Evolutionary conservation across 2,797 vertebrate genomes (phyloP), one percentile per base, ranked within the genome.

Genomic region (Mallotus villosus): DNA sequence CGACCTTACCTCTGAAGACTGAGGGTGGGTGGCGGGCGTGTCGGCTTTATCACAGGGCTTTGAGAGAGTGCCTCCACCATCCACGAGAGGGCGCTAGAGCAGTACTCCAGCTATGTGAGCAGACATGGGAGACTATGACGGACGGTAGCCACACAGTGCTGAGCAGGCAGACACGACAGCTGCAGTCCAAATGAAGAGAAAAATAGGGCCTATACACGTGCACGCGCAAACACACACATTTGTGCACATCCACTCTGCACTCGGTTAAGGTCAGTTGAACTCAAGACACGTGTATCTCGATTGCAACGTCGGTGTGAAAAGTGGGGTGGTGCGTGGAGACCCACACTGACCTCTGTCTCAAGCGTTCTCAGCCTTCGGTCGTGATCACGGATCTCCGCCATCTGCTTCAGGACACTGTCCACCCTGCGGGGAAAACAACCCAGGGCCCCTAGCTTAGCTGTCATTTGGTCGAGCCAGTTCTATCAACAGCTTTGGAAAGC

Each of bases 381-480:
- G 0, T 93, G 93, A 76, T 94, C 92, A 25, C 88, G 89, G 61
- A 95, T 90, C 77, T 95, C 94, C 0, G 78, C 64, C 81, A 95
- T 89, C 67, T 95, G 92, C 76, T 94, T 96, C 74, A 96, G 71
- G 2, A 92, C 92, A 1, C 66, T 89, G 78, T 96, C 95, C 70
- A 96, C 94, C 83, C 95, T 96, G 70, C 21, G 81, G 29, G 71
- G 59, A 83, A 69, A 22, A 53, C 16, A 27, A 72, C 3, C 64
- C 4, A n/a, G 5, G 16, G 16, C 19, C 51, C 4, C 7, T 16
- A n/a, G 19, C 19, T 55, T n/a, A 5, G 19, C 19, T 55, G 16
- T n/a, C 16, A 55, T 6, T 63, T 34, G 2, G 27, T 63, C 61
- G n/a, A 32, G 17, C 34, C 34, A 37, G 34, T 46, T 46, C 41